Evolutionary conservation across 2,888 invertebrate species (phyloP), one percentile per base, ranked within the genome.

Genomic region (Mimachlamys varia): DNA sequence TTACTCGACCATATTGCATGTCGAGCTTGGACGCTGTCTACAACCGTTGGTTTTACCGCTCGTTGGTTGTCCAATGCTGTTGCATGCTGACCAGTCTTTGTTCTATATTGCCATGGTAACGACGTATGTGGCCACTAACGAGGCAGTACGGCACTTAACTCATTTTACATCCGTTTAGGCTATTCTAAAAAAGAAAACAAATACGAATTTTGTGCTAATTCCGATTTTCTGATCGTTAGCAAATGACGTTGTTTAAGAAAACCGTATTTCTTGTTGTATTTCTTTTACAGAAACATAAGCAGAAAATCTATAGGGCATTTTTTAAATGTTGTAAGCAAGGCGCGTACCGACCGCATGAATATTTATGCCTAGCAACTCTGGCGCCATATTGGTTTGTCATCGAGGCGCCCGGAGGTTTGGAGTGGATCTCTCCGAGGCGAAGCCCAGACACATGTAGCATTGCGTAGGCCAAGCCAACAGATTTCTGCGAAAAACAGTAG

Each of bases 371-470:
- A 15, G 76, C 12, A 76, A 76, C 76, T 33, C 33, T 33, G 76
- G 76, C 76, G 76, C 76, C 76, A 76, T 76, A 76, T 76, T 76
- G 76, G 27, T 76, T 76, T 76, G 76, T 76, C 76, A 76, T 76
- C 22, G 76, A 12, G 76, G 76, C 76, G 76, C 76, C 27, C 33
- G 76, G 76, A 33, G 76, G 76, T 58, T 58, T 58, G 58, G 19
- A 22, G 58, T 19, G n/a, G 58, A 58, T 76, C 33, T 76, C 76
- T 76, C 76, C 33, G 33, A 76, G 62, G 62, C 62, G 22, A 62
- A 62, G 33, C 76, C 2, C 33, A 76, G 76, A 76, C 76, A 76
- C 62, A 12, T 22, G 76, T 76, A 27, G 13, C 33, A 19, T 33
- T 76, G 0, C 4, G 22, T 19, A 76, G 76, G 76, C 76, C 33